These are phyloP conservation scores for Lycia hirtaria DNA, from an alignment of 2,888 invertebrate species.

Conservation along the genomic window DNA sequence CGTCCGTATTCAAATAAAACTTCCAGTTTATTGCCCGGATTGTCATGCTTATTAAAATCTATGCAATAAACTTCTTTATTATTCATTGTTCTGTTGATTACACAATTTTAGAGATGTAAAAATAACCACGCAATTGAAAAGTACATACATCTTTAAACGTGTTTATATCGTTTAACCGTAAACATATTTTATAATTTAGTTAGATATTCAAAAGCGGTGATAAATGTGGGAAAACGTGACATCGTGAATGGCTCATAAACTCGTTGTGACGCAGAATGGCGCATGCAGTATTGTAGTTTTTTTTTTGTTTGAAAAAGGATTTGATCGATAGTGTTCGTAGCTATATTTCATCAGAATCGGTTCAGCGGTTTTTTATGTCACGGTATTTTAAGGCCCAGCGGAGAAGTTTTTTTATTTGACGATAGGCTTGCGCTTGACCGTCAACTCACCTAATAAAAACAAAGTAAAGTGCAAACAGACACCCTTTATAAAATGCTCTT, in stretches of 20 bases:
- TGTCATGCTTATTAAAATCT: too few species aligned
- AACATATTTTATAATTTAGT: conserved; percentile 1
- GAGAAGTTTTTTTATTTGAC: too few species aligned
- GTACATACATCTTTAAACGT: not conserved
- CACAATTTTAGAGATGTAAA: not conserved
- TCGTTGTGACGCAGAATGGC: conserved; percentile 12
- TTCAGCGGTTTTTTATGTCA: too few species aligned
- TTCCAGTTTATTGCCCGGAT: too few species aligned
- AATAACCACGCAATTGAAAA: not conserved
- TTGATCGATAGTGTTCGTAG: not conserved
- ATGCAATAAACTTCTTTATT: not conserved
- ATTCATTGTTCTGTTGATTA: not conserved
- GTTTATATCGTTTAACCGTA: not conserved
- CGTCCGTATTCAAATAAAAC: too few species aligned
- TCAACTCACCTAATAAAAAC: too few species aligned
- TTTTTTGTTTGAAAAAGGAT: not conserved
- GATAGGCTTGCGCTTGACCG: too few species aligned
- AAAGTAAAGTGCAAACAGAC: too few species aligned
- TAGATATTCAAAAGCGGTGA: conserved; percentile 4
- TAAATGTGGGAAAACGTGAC: conserved; percentile 12
- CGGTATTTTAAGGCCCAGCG: too few species aligned
- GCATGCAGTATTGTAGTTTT: not conserved
- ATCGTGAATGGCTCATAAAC: not conserved
- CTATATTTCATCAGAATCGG: too few species aligned
- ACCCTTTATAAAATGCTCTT: too few species aligned